Conservation (phyloP, 2,888 invertebrate species). For the Augochlorella aurata region DNA sequence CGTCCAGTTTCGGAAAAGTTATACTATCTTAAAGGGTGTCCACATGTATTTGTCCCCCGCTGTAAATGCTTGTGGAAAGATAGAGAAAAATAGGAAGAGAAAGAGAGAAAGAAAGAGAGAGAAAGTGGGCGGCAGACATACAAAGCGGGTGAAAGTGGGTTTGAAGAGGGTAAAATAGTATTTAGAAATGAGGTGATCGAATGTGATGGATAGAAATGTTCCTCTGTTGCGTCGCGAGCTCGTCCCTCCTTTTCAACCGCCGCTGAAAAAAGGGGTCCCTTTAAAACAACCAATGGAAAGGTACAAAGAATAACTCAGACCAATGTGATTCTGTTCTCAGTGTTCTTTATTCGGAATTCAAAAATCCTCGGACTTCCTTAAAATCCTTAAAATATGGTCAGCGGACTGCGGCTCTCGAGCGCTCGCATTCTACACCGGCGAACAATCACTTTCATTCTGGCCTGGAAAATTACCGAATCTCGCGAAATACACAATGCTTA, state of each 20-base stretch:
- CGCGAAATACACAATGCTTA: neutral
- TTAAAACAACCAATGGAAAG: neutral
- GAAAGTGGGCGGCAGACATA: conserved; percentile 14
- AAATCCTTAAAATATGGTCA: neutral
- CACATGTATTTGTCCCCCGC: too few relatives aligned
- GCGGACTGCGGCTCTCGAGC: neutral
- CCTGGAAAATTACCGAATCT: neutral
- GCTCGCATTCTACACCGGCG: neutral
- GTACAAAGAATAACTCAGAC: neutral
- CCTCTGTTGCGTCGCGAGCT: conserved; percentile 15
- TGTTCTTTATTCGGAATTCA: conserved; percentile 2
- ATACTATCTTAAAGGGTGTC: too few relatives aligned
- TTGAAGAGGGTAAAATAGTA: conserved; percentile 2
- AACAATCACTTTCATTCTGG: neutral
- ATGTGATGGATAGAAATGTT: conserved; percentile 8
- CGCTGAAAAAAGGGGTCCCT: conserved; percentile 6
- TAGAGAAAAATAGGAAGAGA: conserved; percentile 23
- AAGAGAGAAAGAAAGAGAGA: conserved; percentile 10
- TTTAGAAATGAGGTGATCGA: conserved; percentile 6
- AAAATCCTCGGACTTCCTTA: neutral
- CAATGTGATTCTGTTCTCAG: neutral
- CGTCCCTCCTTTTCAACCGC: neutral
- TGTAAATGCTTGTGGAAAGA: conserved; percentile 11
- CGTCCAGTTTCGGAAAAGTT: too few relatives aligned
- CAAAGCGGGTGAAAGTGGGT: conserved; percentile 30